phyloP scores from a whole-genome alignment of 1,140 invertebrate genomes.

The Trachymyrmex septentrionalis region DNA sequence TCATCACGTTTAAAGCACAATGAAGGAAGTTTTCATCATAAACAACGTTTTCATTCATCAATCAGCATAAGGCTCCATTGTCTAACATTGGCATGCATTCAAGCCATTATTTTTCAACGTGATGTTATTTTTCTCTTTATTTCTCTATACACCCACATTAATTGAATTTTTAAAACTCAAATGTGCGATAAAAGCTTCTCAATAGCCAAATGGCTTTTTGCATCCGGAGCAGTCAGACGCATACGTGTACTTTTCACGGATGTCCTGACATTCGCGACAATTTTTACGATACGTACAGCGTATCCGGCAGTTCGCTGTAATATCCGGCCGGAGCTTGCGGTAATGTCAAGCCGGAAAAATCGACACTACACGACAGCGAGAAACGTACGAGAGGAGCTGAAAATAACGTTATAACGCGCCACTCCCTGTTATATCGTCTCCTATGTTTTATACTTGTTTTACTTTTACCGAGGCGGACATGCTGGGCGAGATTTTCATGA shows the following conservation, averaged over 20 bases:
- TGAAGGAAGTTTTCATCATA: too few relatives aligned
- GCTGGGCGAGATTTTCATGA: conserved; percentile 54
- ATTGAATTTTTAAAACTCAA: background rate
- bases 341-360: conserved; percentile 27
- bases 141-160: background rate
- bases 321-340: conserved; percentile 53
- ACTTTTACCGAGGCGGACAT: conserved; percentile 24
- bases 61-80: too few relatives aligned
- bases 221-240: background rate
- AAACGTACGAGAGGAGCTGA: conserved; percentile 46
- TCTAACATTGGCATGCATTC: background rate
- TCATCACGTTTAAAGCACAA: too few relatives aligned
- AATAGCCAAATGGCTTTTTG: conserved; percentile 28
- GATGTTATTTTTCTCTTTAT: background rate
- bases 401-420: conserved; percentile 52
- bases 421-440: conserved; percentile 46
- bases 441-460: conserved; percentile 57
- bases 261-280: conserved; percentile 55
- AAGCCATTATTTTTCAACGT: background rate
- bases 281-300: conserved; percentile 61
- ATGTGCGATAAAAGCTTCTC: conserved; percentile 43
- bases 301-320: conserved; percentile 60
- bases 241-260: conserved; percentile 48
- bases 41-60: too few relatives aligned
- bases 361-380: conserved; percentile 27